Evolutionary conservation across 2,797 vertebrate genomes (phyloP).

Genomic region (Alauda arvensis): DNA sequence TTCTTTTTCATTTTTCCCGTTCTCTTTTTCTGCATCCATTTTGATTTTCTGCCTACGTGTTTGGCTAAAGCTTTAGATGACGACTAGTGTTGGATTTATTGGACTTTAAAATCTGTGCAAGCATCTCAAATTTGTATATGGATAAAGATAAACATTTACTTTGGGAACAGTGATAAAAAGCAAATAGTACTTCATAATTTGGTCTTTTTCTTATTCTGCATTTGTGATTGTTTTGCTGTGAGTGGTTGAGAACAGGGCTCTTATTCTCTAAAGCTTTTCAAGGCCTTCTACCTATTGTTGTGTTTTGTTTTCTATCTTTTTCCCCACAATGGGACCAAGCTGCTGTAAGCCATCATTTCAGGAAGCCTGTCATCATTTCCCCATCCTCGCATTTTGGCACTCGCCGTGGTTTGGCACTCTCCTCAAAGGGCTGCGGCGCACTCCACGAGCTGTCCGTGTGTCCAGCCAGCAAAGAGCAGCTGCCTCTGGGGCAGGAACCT

Average conservation of each 20-base stretch:
- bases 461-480: neutral
- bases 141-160: conserved; percentile 59
- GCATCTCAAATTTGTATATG: conserved; percentile 16
- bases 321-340: neutral
- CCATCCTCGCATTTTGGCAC: neutral
- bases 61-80: conserved; percentile 24
- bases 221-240: conserved; percentile 9
- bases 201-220: neutral
- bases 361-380: conserved; percentile 42
- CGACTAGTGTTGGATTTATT: neutral
- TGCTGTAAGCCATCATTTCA: neutral
- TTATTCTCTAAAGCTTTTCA: conserved; percentile 15
- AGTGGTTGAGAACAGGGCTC: neutral
- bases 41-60: conserved; percentile 18
- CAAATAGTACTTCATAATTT: conserved; percentile 51
- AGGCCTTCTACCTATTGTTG: conserved; percentile 27
- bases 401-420: neutral
- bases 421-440: neutral
- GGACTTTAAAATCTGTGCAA: conserved; percentile 38
- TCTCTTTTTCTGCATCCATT: neutral
- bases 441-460: neutral
- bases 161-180: conserved; percentile 40
- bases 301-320: neutral
- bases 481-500: neutral
- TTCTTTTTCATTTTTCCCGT: neutral